These are phyloP conservation scores for Octodon degus DNA, from an alignment of 2,113 vertebrate genomes.

Conservation along the genomic window DNA sequence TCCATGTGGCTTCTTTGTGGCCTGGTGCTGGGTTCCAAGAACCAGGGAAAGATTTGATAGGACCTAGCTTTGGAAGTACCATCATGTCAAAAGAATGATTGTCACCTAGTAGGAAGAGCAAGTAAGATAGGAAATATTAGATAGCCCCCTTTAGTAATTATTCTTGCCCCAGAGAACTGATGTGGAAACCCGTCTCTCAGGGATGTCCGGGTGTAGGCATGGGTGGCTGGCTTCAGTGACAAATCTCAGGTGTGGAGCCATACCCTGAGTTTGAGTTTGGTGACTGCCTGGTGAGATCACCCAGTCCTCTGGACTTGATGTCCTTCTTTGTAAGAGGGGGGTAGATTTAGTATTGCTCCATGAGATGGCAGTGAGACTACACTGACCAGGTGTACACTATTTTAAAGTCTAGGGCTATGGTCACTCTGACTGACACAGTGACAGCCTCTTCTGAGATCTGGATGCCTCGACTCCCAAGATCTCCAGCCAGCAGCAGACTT, in stretches of 20 bases:
- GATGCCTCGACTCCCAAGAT: too few species aligned
- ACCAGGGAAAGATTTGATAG: not conserved
- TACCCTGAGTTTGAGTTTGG: not conserved
- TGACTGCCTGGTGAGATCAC: not conserved
- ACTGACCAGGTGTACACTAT: not conserved
- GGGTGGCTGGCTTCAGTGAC: not conserved
- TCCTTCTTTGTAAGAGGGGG: not conserved
- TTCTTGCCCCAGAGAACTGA: not conserved
- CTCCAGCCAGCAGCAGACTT: not conserved
- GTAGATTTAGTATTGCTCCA: not conserved
- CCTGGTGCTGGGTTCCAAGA: not conserved
- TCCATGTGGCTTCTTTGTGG: not conserved
- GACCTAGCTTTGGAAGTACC: not conserved
- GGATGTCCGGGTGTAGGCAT: not conserved
- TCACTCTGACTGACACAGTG: not conserved
- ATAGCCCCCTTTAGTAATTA: not conserved
- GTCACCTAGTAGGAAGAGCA: not conserved
- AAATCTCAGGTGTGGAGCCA: not conserved
- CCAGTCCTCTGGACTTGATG: not conserved
- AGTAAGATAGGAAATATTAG: not conserved
- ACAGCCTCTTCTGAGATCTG: not conserved
- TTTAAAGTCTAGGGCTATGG: not conserved
- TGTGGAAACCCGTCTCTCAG: fast-evolving
- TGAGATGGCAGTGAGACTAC: not conserved
- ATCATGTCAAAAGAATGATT: not conserved